Conservation (phyloP, 1,140 invertebrate species). For the Gonioctena quinquepunctata region DNA sequence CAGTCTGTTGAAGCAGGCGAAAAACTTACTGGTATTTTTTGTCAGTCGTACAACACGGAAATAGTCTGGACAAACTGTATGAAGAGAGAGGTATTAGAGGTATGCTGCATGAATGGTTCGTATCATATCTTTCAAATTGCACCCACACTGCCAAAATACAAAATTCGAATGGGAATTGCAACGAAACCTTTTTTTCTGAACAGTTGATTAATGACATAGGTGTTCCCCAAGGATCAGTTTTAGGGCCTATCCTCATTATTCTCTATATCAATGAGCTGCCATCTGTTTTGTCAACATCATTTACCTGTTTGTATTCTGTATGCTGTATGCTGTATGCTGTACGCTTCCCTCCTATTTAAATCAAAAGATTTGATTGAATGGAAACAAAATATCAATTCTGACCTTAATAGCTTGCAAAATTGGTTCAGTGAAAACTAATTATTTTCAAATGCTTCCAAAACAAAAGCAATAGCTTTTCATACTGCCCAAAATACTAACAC, state of each 20-base stretch:
- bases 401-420: conserved; percentile 2
- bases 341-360: not conserved
- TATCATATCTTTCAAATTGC: not conserved
- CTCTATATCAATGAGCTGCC: not conserved
- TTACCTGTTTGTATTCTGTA: not conserved
- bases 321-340: too few relatives aligned
- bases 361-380: not conserved
- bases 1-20: conserved; percentile 1
- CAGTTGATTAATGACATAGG: not conserved
- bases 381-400: not conserved
- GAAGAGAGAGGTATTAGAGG: not conserved
- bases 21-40: not conserved
- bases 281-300: not conserved
- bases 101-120: too few relatives aligned
- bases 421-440: not conserved
- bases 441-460: conserved; percentile 2
- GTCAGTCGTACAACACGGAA: not conserved
- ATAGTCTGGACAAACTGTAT: not conserved
- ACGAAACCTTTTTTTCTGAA: conserved; percentile 1
- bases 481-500: conserved; percentile 4
- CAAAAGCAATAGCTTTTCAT: not conserved
- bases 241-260: not conserved
- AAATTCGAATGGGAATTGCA: not conserved
- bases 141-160: conserved; percentile 1
- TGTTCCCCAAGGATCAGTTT: conserved; percentile 4